phyloP scores from a whole-genome alignment of 2,113 vertebrate species.

The Cygnus buccinator region DNA sequence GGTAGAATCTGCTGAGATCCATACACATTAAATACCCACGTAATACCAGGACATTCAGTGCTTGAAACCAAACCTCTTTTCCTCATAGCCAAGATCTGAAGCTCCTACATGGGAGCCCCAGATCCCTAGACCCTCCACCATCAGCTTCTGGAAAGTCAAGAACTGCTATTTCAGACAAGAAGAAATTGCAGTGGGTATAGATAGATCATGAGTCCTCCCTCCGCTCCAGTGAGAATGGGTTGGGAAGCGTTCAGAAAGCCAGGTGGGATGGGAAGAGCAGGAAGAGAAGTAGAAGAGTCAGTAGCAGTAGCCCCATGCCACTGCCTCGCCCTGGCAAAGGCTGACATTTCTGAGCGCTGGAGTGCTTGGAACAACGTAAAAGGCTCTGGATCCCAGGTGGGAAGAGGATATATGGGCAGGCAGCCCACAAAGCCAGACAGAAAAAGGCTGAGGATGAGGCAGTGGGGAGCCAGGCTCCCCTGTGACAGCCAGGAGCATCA shows the following conservation, averaged over 20 bases:
- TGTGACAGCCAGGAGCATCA: rapidly evolving
- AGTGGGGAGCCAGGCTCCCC: background rate
- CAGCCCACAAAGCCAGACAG: background rate
- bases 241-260: background rate
- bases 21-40: background rate
- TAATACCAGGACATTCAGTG: background rate
- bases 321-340: background rate
- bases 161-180: background rate
- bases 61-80: background rate
- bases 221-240: background rate
- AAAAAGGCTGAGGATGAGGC: background rate
- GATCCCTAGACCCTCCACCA: background rate
- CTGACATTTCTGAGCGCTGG: background rate
- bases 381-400: background rate
- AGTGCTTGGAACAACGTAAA: background rate
- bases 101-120: background rate
- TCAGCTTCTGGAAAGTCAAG: rapidly evolving
- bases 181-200: background rate
- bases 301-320: background rate
- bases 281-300: background rate
- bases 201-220: background rate
- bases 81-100: background rate
- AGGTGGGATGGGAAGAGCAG: background rate
- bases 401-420: background rate
- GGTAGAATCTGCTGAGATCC: background rate